Conservation (phyloP, 2,797 vertebrate genomes). For the Presbytis comata region DNA sequence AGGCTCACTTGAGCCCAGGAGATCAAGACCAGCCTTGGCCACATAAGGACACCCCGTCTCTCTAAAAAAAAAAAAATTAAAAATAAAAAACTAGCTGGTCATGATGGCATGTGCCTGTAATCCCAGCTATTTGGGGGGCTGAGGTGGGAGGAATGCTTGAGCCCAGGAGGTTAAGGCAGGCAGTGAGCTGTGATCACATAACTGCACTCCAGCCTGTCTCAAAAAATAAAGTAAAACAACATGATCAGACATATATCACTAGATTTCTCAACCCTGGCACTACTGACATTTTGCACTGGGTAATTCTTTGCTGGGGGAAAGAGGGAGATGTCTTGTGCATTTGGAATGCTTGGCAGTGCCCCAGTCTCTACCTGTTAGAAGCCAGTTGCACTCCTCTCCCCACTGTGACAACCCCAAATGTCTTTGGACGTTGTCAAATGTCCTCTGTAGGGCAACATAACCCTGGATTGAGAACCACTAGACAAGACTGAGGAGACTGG, state of each 20-base stretch:
- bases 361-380: background rate
- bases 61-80: background rate
- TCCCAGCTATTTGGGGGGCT: background rate
- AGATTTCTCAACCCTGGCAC: background rate
- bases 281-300: background rate
- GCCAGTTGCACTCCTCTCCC: background rate
- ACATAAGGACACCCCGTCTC: accelerated
- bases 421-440: background rate
- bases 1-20: background rate
- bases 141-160: background rate
- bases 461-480: background rate
- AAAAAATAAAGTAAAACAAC: background rate
- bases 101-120: background rate
- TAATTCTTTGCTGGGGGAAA: background rate
- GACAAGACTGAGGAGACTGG: background rate
- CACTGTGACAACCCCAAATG: background rate
- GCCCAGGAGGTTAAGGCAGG: background rate
- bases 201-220: background rate
- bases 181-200: background rate
- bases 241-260: background rate
- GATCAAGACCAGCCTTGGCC: background rate
- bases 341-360: background rate
- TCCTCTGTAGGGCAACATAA: background rate
- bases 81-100: background rate
- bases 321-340: background rate